Evolutionary conservation across 30 jellyfish, hydroid and myxozoan genomes (phyloP), one percentile per base, ranked within the genome.

Genomic region (Turritopsis dohrnii): DNA sequence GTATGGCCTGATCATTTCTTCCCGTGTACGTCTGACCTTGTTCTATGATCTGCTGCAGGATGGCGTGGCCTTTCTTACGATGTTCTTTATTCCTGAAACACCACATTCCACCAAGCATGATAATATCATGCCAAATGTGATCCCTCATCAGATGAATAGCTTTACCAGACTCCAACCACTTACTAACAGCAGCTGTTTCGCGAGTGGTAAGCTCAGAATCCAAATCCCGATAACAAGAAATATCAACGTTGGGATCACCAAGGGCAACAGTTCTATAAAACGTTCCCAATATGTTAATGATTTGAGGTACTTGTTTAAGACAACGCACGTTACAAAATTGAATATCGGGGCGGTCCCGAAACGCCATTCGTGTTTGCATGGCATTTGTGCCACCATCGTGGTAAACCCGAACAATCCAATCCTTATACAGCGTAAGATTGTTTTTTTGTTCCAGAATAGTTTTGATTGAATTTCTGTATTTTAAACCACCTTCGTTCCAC

Each of bases 91-190:
- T 74, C 23, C 65, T 74, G 23, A 7, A 74, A 29, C 83, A 74
- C 83, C 83, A 74, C 60, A 74, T 23, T 18, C 83, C 83, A 8
- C 83, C 83, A 20, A 74, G 24, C 5, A 74, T 74, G 13, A 74
- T n/a, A 7, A 41, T n/a, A 74, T 22, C 24, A 41, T 74, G 83
- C 26, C 41, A 23, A 27, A 21, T 16, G 21, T 74, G 53, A 41
- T 74, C 83, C 9, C 83, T 27, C 83, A 74, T 74, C 7, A 26
- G 54, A 29, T 74, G 83, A 8, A 74, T 23, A 23, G 41, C 65
- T 26, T 74, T 23, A 74, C 20, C 71, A 26, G 83, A 23, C 0
- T 74, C 13, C 72, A 74, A 29, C 53, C 53, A 74, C 60, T 19
- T 41, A 23, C 60, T 26, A 8, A 74, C 83, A 29, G 83, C 83